Base-by-base conservation (phyloP, 2,888 invertebrate species). In the Hirtodrosophila duncani region DNA sequence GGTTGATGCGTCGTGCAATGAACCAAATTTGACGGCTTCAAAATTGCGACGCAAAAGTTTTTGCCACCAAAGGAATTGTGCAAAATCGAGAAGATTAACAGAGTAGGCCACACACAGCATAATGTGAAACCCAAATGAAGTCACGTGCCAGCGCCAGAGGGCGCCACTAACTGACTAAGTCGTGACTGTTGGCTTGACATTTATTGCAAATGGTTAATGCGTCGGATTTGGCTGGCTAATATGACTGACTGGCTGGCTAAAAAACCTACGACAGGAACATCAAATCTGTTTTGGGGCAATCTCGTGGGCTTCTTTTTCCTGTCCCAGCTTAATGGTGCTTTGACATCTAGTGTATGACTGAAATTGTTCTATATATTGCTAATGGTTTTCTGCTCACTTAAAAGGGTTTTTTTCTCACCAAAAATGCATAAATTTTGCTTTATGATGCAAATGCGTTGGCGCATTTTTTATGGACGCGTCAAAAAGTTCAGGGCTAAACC, bases 91-190 rank as follows among this genome's bases (percentile, higher is more conserved):
- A n/a, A n/a, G n/a, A n/a, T n/a, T n/a, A n/a, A n/a, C n/a, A n/a
- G n/a, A n/a, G n/a, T n/a, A n/a, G n/a, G n/a, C n/a, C n/a, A 36
- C 2, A 52, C 26, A 31, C 11, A 30, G 1, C 45, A 44, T 52
- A 52, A 18, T 45, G 20, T 36, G 43, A 42, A 56, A 49, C 37
- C 43, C 43, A 61, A 77, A 77, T 67, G 57, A 68, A 66, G 68
- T 78, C 74, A 78, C 78, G 79, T 74, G 66, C 71, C 52, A 29
- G 30, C 44, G 59, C 65, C 70, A 63, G 53, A 46, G 52, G 59
- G 56, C 52, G 49, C 45, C 49, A 51, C 41, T 30, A 45, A 56
- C 49, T 23, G 6, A 23, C 51, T 14, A 17, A 24, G 34, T 23
- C 23, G 8, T 39, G 13, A 39, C 49, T 36, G 7, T 21, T 44